Base-by-base conservation (phyloP, 2,888 invertebrate species). In the Ecliptopera silaceata region DNA sequence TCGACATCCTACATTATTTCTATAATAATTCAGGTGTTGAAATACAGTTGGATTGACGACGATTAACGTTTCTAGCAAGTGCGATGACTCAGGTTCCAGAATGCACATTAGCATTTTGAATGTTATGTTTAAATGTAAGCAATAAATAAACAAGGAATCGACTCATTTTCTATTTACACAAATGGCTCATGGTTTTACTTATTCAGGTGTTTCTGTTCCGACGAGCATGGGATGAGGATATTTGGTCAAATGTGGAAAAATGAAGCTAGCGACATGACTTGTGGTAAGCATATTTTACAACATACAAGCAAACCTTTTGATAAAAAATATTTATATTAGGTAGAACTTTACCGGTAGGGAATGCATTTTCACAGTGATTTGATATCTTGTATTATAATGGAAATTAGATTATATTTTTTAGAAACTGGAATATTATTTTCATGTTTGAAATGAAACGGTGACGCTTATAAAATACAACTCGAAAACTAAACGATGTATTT, bases 141-240 rank as follows among this genome's bases (percentile, higher is more conserved):
- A 32, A 46, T 12, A 43, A 47, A 47, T 47, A 18, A 26, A 29
- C 26, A 34, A 32, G 39, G 22, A 12, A 47, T 52, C 38, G 39
- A 53, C 43, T 48, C 42, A 57, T 52, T 34, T 45, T 53, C 53
- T 42, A 49, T 45, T 58, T 51, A 53, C 53, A 56, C 57, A 61
- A 55, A 56, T 53, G 53, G 56, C 31, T 58, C 42, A 56, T 56
- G 32, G 22, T 12, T 52, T 41, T 49, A 48, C 56, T 63, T 72
- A 67, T 75, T 71, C 77, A 93, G 94, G 79, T 95, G 95, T 82
- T 94, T 94, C 77, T 95, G 95, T 79, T 92, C 91, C 53, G 91
- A 93, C 77, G 82, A 83, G 65, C 71, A 80, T 46, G 95, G 95
- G 36, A 86, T 84, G 36, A 87, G 94, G 78, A 92, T 95, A 77